A percentile compares a stretch with the other conserved stretches of the same genome.
These are phyloP conservation scores for Magallana nippona DNA, from an alignment of 2,888 invertebrate genomes.

Conservation along the genomic window DNA sequence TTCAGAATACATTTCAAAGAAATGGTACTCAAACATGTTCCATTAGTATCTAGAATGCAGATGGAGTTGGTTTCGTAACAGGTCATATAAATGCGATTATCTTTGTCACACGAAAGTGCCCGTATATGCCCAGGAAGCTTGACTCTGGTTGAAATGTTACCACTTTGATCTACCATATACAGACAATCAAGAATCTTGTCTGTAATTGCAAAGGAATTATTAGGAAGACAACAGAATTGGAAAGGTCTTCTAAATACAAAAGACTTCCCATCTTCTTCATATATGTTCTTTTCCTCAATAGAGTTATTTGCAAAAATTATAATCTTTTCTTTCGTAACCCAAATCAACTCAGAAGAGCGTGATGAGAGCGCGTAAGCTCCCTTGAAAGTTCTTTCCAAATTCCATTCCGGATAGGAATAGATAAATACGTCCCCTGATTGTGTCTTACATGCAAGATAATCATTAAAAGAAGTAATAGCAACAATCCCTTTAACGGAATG, in stretches of 20 bases:
- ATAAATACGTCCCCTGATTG: neutral
- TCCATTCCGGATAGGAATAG: neutral
- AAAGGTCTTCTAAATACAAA: neutral
- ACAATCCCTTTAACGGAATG: neutral
- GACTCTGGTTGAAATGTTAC: neutral
- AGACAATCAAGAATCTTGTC: neutral
- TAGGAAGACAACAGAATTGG: neutral
- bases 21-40: neutral
- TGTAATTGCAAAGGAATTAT: neutral
- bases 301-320: neutral
- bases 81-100: neutral
- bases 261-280: neutral
- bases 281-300: neutral
- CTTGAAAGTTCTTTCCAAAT: slow-evolving; percentile 1
- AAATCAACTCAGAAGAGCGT: neutral
- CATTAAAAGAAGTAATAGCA: neutral
- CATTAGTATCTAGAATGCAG: neutral
- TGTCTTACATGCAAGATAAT: slow-evolving; percentile 8
- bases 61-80: neutral
- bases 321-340: slow-evolving; percentile 13
- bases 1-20: neutral
- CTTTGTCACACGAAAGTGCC: neutral
- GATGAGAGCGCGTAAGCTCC: neutral
- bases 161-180: neutral
- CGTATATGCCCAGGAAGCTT: neutral